Evolutionary conservation across 53 echinoderm and acorn worm species (phyloP).

Genomic region (Henricia sp.): DNA sequence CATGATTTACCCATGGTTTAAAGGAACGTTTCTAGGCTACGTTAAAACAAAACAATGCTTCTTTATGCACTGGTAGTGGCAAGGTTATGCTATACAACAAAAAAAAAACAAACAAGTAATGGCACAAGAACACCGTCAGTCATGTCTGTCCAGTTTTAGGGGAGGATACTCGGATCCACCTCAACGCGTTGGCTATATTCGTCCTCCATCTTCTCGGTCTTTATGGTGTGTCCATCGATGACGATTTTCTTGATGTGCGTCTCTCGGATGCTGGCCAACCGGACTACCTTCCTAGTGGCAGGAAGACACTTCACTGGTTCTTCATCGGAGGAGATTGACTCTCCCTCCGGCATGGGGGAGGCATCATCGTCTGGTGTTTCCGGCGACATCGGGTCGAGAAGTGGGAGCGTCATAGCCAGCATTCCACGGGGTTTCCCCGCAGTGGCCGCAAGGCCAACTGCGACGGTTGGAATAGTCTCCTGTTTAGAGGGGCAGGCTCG

Average conservation of each 20-base stretch:
- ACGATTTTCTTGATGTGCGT: too few species aligned
- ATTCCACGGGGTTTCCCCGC: conserved; percentile 8
- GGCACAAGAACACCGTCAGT: background rate
- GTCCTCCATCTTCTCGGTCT: too few species aligned
- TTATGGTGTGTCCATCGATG: too few species aligned
- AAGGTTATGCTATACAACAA: background rate
- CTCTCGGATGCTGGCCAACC: background rate
- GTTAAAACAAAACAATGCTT: too few species aligned
- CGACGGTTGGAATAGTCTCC: too few species aligned
- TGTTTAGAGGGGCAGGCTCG: background rate
- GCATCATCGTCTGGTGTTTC: background rate
- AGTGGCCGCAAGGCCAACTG: background rate
- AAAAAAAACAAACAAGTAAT: background rate
- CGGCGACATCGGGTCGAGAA: too few species aligned
- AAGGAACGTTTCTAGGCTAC: too few species aligned
- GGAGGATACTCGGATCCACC: background rate
- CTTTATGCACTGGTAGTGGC: too few species aligned
- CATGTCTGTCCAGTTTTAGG: background rate
- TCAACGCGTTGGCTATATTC: too few species aligned
- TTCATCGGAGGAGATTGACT: background rate
- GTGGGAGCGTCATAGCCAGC: background rate
- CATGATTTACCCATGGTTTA: too few species aligned
- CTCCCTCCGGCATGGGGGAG: background rate
- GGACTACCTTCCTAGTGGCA: background rate
- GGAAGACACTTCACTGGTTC: background rate